phyloP scores from a whole-genome alignment of 2,113 vertebrate genomes.

The Bubo blakistoni region DNA sequence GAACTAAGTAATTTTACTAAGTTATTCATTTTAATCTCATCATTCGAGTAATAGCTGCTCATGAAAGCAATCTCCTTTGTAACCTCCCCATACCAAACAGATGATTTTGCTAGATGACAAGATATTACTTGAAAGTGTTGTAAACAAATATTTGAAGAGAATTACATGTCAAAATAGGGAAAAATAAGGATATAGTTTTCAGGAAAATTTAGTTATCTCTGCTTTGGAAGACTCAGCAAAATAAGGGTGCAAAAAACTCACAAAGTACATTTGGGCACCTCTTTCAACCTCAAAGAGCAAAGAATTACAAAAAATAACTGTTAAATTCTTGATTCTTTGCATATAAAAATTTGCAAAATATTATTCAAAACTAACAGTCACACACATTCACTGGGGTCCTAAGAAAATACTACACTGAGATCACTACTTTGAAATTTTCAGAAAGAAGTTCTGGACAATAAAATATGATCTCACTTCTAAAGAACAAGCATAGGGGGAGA shows the following conservation, averaged over 20 bases:
- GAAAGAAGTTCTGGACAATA: background rate
- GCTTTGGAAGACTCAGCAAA: background rate
- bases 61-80: background rate
- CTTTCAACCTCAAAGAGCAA: background rate
- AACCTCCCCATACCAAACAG: background rate
- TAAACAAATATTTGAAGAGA: background rate
- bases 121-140: background rate
- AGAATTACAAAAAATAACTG: background rate
- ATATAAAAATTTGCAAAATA: background rate
- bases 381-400: background rate
- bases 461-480: background rate
- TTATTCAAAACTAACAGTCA: background rate
- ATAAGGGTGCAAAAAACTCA: background rate
- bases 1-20: background rate
- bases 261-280: background rate
- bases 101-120: background rate
- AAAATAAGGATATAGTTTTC: background rate
- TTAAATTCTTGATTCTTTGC: background rate
- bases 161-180: background rate
- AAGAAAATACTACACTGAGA: background rate
- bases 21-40: constrained; percentile 8
- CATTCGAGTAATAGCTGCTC: background rate
- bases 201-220: background rate
- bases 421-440: background rate
- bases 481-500: background rate